Conservation (phyloP, 2,113 vertebrate species). For the Hippoglossus stenolepis region DNA sequence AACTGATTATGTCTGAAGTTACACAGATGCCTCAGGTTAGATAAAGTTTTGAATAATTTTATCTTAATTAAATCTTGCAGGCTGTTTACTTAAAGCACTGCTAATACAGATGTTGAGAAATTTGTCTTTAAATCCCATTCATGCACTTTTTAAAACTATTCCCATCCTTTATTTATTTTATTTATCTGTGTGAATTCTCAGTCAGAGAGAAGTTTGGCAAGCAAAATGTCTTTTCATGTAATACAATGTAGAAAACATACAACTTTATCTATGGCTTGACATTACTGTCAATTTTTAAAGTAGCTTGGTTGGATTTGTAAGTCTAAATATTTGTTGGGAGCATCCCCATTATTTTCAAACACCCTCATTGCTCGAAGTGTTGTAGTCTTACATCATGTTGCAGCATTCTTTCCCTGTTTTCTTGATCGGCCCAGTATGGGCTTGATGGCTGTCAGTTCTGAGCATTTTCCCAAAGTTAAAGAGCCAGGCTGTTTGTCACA, state of each 20-base stretch:
- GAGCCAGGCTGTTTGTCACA: slow-evolving; percentile 39
- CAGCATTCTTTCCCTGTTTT: slow-evolving; percentile 1
- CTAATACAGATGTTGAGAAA: neutral
- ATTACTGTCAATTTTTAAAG: too few species aligned
- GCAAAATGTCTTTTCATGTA: neutral
- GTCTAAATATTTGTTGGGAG: neutral
- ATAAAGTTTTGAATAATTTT: neutral
- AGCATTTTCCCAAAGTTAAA: slow-evolving; percentile 27
- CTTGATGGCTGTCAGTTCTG: slow-evolving; percentile 25
- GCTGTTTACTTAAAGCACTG: neutral
- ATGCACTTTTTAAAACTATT: neutral
- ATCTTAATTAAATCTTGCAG: neutral
- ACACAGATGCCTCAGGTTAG: too few species aligned
- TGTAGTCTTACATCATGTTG: slow-evolving; percentile 18
- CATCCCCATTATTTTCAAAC: neutral
- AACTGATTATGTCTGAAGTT: neutral
- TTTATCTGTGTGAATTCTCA: neutral
- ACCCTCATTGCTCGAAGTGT: slow-evolving; percentile 9
- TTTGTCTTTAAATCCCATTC: neutral
- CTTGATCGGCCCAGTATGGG: slow-evolving; percentile 9
- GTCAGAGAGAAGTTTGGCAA: neutral
- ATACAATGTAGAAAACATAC: neutral
- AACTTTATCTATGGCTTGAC: neutral
- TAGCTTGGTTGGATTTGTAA: too few species aligned
- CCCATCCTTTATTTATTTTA: neutral